These are phyloP conservation scores for Pachyramphus minor DNA, from an alignment of 2,113 vertebrate genomes.

Conservation along the genomic window DNA sequence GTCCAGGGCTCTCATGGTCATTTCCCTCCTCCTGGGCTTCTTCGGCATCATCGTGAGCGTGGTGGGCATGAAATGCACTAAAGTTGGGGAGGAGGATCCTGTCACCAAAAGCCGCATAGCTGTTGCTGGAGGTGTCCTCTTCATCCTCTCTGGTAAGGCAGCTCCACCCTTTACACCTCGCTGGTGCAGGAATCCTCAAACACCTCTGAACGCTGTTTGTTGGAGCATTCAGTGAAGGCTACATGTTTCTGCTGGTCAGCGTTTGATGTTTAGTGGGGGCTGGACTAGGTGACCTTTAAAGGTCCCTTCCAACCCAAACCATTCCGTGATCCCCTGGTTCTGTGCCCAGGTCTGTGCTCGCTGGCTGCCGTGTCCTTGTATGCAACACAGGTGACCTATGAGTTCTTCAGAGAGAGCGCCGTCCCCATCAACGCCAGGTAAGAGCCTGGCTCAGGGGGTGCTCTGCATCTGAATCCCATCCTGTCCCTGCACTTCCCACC, in stretches of 20 bases:
- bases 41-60: conserved; percentile 90
- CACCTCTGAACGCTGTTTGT: not conserved
- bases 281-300: not conserved
- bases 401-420: conserved; percentile 92
- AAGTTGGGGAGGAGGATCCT: conserved; percentile 92
- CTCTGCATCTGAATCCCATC: not conserved
- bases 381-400: conserved; percentile 88
- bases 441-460: not conserved
- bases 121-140: conserved; percentile 86
- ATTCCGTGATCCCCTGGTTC: not conserved
- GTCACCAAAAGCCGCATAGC: conserved; percentile 87
- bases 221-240: not conserved
- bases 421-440: conserved; percentile 89
- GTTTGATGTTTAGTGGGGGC: not conserved
- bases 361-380: conserved; percentile 93
- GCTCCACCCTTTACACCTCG: not conserved
- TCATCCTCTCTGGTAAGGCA: conserved; percentile 86
- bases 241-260: not conserved
- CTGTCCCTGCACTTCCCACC: not conserved
- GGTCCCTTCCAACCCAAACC: not conserved
- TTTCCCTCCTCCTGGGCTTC: conserved; percentile 92
- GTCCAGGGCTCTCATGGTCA: conserved; percentile 92
- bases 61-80: conserved; percentile 97
- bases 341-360: conserved; percentile 83
- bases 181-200: not conserved